These are phyloP conservation scores for Chinchilla lanigera DNA, from an alignment of 2,113 vertebrate genomes.

Conservation along the genomic window DNA sequence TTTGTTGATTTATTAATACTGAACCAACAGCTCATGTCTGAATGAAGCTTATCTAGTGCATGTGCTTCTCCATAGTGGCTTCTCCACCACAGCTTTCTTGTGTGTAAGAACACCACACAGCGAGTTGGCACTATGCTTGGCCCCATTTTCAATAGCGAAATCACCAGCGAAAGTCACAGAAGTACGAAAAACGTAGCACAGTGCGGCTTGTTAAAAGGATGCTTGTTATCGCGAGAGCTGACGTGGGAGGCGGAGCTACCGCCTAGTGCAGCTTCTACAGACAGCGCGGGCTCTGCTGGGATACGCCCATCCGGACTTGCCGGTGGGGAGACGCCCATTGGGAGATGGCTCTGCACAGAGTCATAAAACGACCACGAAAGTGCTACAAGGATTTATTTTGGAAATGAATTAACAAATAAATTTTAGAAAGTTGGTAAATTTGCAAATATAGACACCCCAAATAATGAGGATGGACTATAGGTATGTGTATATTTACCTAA, in stretches of 20 bases:
- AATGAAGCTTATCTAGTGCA: neutral
- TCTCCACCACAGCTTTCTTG: neutral
- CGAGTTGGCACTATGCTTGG: neutral
- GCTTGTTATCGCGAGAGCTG: neutral
- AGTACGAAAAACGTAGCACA: neutral
- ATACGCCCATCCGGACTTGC: fast-evolving
- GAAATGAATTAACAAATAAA: too few relatives aligned
- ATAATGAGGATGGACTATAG: neutral
- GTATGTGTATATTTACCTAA: neutral
- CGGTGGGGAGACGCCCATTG: fast-evolving
- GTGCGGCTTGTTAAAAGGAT: neutral
- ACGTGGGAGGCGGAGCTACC: neutral
- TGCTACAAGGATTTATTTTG: neutral
- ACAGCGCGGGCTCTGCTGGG: neutral
- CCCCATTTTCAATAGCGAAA: neutral
- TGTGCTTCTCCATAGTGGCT: neutral
- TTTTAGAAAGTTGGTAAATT: neutral
- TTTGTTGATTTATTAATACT: neutral
- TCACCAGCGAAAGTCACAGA: neutral
- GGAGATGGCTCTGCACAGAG: neutral
- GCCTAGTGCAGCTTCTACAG: neutral
- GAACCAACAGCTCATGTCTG: neutral
- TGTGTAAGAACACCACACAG: neutral
- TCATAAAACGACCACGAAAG: neutral
- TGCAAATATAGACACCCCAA: neutral